These are phyloP conservation scores for Acheta domesticus DNA, from an alignment of 2,888 invertebrate genomes.

Conservation along the genomic window DNA sequence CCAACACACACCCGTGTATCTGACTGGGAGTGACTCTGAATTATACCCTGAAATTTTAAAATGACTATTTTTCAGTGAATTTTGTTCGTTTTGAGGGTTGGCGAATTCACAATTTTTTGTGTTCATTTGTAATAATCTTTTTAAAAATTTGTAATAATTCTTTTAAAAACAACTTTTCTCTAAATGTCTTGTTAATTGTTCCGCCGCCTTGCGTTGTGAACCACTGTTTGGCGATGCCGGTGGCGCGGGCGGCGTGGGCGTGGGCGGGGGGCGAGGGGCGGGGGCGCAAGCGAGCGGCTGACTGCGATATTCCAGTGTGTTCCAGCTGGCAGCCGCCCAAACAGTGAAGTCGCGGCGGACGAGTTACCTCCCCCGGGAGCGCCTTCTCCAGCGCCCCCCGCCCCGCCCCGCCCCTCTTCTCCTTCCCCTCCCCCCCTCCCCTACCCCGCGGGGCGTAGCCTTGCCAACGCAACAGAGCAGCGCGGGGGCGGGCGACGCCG, in stretches of 20 bases:
- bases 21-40: too few species aligned
- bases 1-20: too few species aligned
- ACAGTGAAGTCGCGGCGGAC: background rate
- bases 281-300: background rate
- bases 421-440: background rate
- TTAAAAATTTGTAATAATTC: too few species aligned
- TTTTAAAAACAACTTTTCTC: too few species aligned
- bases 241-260: background rate
- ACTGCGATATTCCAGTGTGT: background rate
- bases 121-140: too few species aligned
- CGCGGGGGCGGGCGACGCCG: background rate
- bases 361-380: background rate
- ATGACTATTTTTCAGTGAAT: too few species aligned
- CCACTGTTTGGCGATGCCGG: too few species aligned
- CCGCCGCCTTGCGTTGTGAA: too few species aligned
- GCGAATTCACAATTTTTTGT: too few species aligned
- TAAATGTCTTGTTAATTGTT: background rate
- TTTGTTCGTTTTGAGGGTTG: too few species aligned
- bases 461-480: background rate
- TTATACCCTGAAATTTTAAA: too few species aligned
- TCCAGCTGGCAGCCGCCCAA: background rate
- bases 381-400: background rate
- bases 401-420: background rate
- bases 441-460: background rate
- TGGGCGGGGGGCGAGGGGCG: background rate